Evolutionary conservation across 1,140 invertebrate species (phyloP).

Genomic region (Temnothorax longispinosus): DNA sequence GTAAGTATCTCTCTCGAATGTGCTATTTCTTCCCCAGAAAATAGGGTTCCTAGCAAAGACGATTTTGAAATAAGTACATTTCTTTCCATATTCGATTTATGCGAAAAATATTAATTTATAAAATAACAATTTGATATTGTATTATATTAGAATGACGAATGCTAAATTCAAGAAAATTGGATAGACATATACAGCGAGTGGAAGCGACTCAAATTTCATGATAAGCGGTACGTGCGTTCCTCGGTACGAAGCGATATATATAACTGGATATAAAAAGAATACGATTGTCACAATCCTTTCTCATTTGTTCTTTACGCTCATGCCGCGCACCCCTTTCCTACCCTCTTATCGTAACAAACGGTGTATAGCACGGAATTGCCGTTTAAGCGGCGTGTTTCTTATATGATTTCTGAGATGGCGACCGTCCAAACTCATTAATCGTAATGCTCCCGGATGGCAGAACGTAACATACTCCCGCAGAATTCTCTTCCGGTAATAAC

Average conservation of each 20-base stretch:
- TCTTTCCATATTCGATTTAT: neutral
- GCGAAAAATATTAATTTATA: neutral
- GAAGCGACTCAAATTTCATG: conserved; percentile 2
- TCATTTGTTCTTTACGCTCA: conserved; percentile 4
- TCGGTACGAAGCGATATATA: neutral
- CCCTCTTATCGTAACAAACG: conserved; percentile 64
- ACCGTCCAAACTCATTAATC: conserved; percentile 78
- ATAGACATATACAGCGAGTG: neutral
- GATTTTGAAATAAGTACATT: neutral
- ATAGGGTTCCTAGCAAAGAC: neutral
- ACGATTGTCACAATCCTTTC: conserved; percentile 25
- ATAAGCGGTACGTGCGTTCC: neutral
- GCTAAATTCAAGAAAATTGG: neutral
- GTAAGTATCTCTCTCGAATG: neutral
- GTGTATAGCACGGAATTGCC: conserved; percentile 62
- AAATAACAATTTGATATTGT: neutral
- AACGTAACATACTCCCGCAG: conserved; percentile 59
- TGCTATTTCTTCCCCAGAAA: neutral
- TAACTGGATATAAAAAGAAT: conserved; percentile 15
- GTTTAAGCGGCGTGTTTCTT: conserved; percentile 72
- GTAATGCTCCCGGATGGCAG: conserved; percentile 53
- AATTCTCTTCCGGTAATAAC: conserved; percentile 74
- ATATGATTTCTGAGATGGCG: conserved; percentile 73
- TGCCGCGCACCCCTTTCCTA: neutral
- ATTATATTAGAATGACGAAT: neutral